Evolutionary conservation across 2,888 invertebrate species (phyloP).

Genomic region (Anthophora plumipes): DNA sequence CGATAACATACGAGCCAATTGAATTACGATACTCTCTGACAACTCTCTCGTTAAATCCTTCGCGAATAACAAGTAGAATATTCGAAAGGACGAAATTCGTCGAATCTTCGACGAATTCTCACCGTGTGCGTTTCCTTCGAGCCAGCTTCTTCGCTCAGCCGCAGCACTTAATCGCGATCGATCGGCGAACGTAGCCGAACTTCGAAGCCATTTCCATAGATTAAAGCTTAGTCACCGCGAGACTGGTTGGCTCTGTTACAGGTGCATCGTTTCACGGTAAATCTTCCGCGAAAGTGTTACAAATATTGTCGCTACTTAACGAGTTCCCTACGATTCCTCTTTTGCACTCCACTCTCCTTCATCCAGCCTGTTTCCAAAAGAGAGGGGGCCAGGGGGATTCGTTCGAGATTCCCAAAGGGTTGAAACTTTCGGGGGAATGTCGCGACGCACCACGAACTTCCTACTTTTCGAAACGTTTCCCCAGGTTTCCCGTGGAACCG

Average conservation of each 20-base stretch:
- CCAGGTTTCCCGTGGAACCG: slow-evolving; percentile 38
- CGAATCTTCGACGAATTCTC: neutral
- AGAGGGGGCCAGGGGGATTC: slow-evolving; percentile 31
- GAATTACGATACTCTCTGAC: no score
- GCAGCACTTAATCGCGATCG: slow-evolving; percentile 37
- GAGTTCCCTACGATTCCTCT: slow-evolving; percentile 13
- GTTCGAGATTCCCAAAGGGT: slow-evolving; percentile 61
- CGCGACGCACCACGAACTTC: slow-evolving; percentile 64
- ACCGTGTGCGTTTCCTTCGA: neutral
- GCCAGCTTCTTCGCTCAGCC: no score
- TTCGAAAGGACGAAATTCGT: neutral
- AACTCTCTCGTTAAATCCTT: no score
- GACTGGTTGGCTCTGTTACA: slow-evolving; percentile 39
- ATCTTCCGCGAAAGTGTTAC: slow-evolving; percentile 62
- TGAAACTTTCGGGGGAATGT: slow-evolving; percentile 55
- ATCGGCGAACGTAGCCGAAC: slow-evolving; percentile 38
- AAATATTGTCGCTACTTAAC: slow-evolving; percentile 68
- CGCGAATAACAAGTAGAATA: neutral
- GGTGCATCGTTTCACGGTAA: slow-evolving; percentile 60
- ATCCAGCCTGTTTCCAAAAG: neutral
- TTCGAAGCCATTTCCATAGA: slow-evolving; percentile 42
- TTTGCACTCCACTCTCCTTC: neutral
- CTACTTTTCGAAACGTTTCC: slow-evolving; percentile 55
- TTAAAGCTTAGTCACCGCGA: slow-evolving; percentile 28
- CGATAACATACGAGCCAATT: no score